Evolutionary conservation across 2,888 invertebrate genomes (phyloP).

Genomic region (Herminia tarsipennalis): DNA sequence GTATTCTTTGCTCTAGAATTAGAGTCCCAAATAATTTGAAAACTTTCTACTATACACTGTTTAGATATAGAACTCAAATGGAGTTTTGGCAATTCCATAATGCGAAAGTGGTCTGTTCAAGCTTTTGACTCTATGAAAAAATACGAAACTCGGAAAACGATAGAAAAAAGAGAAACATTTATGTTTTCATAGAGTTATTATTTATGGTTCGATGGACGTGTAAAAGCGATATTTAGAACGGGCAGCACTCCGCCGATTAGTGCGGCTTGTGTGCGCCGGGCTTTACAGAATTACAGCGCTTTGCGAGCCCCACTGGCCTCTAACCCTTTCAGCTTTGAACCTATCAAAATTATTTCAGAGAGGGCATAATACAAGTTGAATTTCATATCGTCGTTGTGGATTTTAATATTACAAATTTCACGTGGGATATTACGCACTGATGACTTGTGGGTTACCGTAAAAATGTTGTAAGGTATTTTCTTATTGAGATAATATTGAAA

Average conservation of each 20-base stretch:
- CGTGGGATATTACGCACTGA: conserved; percentile 50
- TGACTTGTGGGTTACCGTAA: conserved; percentile 35
- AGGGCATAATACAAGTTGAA: conserved; percentile 59
- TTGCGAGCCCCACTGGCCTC: conserved; percentile 55
- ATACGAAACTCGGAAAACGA: conserved; percentile 81
- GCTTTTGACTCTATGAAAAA: conserved; percentile 86
- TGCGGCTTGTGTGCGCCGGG: conserved; percentile 60
- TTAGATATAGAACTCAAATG: conserved; percentile 61
- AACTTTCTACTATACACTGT: conserved; percentile 45
- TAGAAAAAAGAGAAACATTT: conserved; percentile 83
- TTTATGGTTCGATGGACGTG: conserved; percentile 82
- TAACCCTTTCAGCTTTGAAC: conserved; percentile 80
- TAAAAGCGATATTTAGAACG: conserved; percentile 83
- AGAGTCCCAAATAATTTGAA: conserved; percentile 42
- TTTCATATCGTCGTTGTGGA: conserved; percentile 49
- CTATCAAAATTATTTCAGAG: conserved; percentile 78
- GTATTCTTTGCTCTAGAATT: conserved; percentile 26
- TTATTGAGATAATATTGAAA: conserved; percentile 29
- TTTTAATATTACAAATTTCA: conserved; percentile 53
- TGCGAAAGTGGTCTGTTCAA: conserved; percentile 86
- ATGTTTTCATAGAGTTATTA: conserved; percentile 85
- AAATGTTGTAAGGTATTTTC: conserved; percentile 28
- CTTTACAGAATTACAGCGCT: conserved; percentile 64
- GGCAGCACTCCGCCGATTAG: conserved; percentile 83
- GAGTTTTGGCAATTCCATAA: conserved; percentile 86